Base-by-base conservation (phyloP, 2,888 invertebrate genomes). In the Mythimna impura region DNA sequence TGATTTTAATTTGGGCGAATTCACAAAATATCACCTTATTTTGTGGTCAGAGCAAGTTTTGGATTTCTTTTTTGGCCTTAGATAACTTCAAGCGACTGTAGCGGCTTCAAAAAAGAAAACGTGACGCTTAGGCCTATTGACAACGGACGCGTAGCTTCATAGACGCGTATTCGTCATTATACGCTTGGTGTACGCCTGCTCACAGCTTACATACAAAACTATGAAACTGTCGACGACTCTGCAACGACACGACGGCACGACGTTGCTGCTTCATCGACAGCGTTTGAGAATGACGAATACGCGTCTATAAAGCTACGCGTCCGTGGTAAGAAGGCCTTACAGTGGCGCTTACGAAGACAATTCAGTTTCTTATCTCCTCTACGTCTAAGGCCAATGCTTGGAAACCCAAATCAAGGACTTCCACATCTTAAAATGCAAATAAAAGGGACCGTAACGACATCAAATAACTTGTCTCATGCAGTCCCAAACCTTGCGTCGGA, bases 401-500 rank as follows among this genome's bases (percentile, higher is more conserved):
- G 54, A 65, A 76, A 61, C 54, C 63, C 20, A 67, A 71, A 67
- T 54, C 36, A 60, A 9, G 20, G 8, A 66, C 57, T 5, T 30
- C 70, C 67, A 80, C 64, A 47, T 54, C 3, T 20, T 43, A 65
- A 55, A 54, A 65, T 83, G 90, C 89, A 91, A 89, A 80, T 66
- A 79, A 91, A 88, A 88, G 84, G 86, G 88, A 90, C 86, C 81
- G 82, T 71, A 72, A 88, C 81, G 82, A 90, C 88, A 87, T 81
- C 68, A 68, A 76, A 62, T 52, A 81, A 82, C 68, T 73, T 79
- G 80, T 80, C 78, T 84, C 93, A 92, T 94, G 94, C 94, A 88
- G 89, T 86, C 88, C 95, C 92, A 93, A 78, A 96, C 96, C 96
- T 96, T 93, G 92, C 83, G 91, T 88, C 80, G 94, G 91, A 74